phyloP scores from a whole-genome alignment of 2,888 invertebrate genomes.

The Platynereis dumerilii region DNA sequence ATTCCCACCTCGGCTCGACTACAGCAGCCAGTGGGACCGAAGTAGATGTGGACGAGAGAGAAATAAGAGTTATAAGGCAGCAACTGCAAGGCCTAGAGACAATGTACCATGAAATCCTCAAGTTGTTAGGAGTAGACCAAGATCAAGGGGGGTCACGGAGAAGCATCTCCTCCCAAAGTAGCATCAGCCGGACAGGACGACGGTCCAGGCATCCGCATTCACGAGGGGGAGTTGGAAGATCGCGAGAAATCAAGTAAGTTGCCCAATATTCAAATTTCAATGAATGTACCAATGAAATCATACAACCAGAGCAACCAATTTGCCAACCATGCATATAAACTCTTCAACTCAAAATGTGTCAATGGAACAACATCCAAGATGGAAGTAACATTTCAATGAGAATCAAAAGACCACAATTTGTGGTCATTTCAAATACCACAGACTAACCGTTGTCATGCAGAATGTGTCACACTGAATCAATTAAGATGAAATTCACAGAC shows the following conservation, averaged over 20 bases:
- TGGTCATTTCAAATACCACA: too few relatives aligned
- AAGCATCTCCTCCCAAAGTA: slow-evolving; percentile 44
- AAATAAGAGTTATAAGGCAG: slow-evolving; percentile 40
- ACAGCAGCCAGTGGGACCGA: slow-evolving; percentile 11
- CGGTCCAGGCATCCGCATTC: slow-evolving; percentile 11
- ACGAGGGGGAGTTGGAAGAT: slow-evolving; percentile 4
- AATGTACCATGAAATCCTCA: slow-evolving; percentile 51
- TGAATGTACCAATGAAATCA: too few relatives aligned
- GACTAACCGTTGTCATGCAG: too few relatives aligned
- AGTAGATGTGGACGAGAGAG: slow-evolving; percentile 18
- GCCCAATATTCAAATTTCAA: too few relatives aligned
- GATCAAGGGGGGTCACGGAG: slow-evolving; percentile 43
- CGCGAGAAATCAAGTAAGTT: slow-evolving; percentile 27
- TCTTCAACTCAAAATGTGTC: too few relatives aligned
- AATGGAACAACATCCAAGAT: too few relatives aligned
- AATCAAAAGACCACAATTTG: too few relatives aligned
- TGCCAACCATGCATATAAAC: too few relatives aligned
- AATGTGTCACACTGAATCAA: too few relatives aligned
- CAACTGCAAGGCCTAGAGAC: slow-evolving; percentile 51
- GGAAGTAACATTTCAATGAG: too few relatives aligned
- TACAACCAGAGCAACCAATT: too few relatives aligned
- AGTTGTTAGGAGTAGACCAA: slow-evolving; percentile 42
- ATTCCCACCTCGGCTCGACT: not conserved
- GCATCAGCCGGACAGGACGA: slow-evolving; percentile 28
- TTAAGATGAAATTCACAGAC: too few relatives aligned